Percentiles rank a stretch among this genome's conserved stretches.
These are phyloP conservation scores for Trichopria drosophilae DNA, from an alignment of 2,888 invertebrate genomes.

Conservation along the genomic window DNA sequence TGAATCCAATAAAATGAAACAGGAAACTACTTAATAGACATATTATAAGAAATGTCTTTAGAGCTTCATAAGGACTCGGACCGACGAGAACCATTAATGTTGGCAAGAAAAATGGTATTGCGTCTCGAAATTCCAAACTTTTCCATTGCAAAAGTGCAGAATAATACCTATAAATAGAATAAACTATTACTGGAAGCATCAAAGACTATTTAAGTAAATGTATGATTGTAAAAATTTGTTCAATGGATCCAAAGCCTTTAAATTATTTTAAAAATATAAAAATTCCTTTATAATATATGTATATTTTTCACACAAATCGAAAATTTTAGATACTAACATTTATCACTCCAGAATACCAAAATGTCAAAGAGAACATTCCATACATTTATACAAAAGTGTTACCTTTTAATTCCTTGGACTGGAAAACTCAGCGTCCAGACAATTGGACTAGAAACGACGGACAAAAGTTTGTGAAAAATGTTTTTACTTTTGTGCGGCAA, in stretches of 20 bases:
- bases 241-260: no score
- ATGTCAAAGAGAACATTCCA: no score
- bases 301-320: no score
- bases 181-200: slow-evolving; percentile 1
- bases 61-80: slow-evolving; percentile 48
- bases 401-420: slow-evolving; percentile 59
- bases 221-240: no score
- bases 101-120: slow-evolving; percentile 56
- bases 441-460: slow-evolving; percentile 62
- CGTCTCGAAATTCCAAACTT: slow-evolving; percentile 44
- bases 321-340: no score
- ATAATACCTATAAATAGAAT: slow-evolving; percentile 41
- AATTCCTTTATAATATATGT: no score
- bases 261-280: no score
- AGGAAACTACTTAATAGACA: slow-evolving; percentile 63
- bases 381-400: no score
- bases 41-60: slow-evolving; percentile 64
- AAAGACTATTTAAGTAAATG: no score
- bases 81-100: slow-evolving; percentile 57
- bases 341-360: no score
- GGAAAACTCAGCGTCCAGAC: slow-evolving; percentile 57
- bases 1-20: slow-evolving; percentile 69
- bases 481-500: slow-evolving; percentile 62
- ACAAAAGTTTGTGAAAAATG: slow-evolving; percentile 60
- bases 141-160: slow-evolving; percentile 31